Conservation (phyloP, 2,888 invertebrate species). For the Cyclophora albipunctata region DNA sequence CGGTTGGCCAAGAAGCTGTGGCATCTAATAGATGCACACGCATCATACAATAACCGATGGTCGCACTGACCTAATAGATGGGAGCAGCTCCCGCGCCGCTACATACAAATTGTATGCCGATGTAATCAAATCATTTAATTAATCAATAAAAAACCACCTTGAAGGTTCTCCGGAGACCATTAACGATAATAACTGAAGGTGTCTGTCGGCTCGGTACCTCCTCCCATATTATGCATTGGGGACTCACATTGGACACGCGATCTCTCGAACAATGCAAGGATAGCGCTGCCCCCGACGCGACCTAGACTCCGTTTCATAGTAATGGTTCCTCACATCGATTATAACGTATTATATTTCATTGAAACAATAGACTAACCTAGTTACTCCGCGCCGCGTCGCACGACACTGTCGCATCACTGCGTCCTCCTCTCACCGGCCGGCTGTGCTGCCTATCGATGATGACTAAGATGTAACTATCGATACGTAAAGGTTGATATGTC, state of each 20-base stretch:
- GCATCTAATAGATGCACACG: too few species aligned
- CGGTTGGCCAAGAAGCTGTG: too few species aligned
- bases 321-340: slow-evolving; percentile 61
- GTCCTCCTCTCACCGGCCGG: not conserved
- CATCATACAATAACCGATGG: too few species aligned
- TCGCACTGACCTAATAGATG: too few species aligned
- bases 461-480: not conserved
- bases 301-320: slow-evolving; percentile 69
- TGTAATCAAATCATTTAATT: too few species aligned
- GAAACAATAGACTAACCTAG: slow-evolving; percentile 69
- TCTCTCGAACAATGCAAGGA: slow-evolving; percentile 71
- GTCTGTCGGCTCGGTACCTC: slow-evolving; percentile 27
- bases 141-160: too few species aligned
- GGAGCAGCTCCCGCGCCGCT: too few species aligned
- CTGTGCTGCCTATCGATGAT: not conserved
- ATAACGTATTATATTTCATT: slow-evolving; percentile 45
- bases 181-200: too few species aligned
- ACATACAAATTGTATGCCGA: too few species aligned
- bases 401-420: slow-evolving; percentile 18
- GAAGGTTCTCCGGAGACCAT: too few species aligned
- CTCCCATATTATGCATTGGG: slow-evolving; percentile 69
- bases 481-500: not conserved
- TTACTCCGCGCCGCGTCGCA: slow-evolving; percentile 40
- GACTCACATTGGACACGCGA: slow-evolving; percentile 70
- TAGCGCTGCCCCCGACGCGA: slow-evolving; percentile 45